Conservation (phyloP, 2,113 vertebrate species). For the Piprites chloris region DNA sequence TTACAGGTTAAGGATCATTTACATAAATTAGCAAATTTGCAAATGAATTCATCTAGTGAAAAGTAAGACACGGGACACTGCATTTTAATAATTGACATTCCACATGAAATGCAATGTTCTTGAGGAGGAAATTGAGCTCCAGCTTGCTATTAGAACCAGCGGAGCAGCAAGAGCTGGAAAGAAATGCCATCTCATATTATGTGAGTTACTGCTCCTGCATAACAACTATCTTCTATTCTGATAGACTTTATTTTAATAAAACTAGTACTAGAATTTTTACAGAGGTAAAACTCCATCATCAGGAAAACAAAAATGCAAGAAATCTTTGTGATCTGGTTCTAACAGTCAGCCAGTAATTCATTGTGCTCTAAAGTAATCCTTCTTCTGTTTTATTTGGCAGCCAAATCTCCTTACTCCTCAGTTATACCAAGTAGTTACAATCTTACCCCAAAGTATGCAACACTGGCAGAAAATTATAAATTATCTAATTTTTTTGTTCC, state of each 20-base stretch:
- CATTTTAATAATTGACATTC: constrained; percentile 86
- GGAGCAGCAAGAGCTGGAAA: constrained; percentile 80
- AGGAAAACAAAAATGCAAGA: constrained; percentile 88
- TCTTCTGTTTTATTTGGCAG: constrained; percentile 44
- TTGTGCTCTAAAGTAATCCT: constrained; percentile 32
- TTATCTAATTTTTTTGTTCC: constrained; percentile 48
- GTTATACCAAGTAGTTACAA: constrained; percentile 38
- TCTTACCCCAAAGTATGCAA: constrained; percentile 48
- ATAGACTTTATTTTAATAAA: constrained; percentile 86
- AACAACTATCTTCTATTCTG: constrained; percentile 85
- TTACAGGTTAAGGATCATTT: constrained; percentile 80
- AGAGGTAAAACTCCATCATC: constrained; percentile 64
- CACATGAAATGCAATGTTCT: constrained; percentile 84
- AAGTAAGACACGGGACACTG: constrained; percentile 83
- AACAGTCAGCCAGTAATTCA: constrained; percentile 44
- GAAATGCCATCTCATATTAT: constrained; percentile 83
- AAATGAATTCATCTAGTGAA: constrained; percentile 84
- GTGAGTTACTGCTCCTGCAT: constrained; percentile 83
- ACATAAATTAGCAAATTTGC: constrained; percentile 83
- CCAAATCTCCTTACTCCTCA: not conserved
- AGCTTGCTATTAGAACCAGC: constrained; percentile 88
- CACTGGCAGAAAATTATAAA: constrained; percentile 57
- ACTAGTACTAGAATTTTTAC: constrained; percentile 37
- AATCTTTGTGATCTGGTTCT: constrained; percentile 59
- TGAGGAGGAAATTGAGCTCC: constrained; percentile 83